Conservation (phyloP, 2,797 vertebrate species). For the Selene dorsalis region DNA sequence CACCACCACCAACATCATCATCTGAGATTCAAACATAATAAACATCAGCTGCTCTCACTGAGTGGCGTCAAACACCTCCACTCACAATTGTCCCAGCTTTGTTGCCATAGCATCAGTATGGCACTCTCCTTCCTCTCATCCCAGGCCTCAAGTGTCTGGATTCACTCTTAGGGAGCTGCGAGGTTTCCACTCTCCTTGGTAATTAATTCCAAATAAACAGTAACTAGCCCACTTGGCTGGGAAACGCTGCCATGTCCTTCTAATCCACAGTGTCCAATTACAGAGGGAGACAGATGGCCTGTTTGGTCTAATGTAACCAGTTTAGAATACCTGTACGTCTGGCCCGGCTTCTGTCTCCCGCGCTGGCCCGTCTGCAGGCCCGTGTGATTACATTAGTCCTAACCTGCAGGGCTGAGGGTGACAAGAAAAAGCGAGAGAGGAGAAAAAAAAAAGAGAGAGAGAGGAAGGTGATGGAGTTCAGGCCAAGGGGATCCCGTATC, state of each 20-base stretch:
- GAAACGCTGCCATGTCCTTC: constrained; percentile 57
- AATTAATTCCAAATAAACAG: constrained; percentile 84
- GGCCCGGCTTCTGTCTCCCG: constrained; percentile 66
- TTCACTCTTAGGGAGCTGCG: constrained; percentile 56
- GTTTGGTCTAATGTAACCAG: constrained; percentile 78
- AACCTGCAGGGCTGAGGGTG: constrained; percentile 53
- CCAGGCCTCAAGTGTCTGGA: constrained; percentile 63
- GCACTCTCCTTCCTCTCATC: constrained; percentile 47
- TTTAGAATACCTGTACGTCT: constrained; percentile 77
- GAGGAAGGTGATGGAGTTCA: constrained; percentile 58
- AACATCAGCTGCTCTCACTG: constrained; percentile 33
- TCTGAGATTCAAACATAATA: constrained; percentile 42
- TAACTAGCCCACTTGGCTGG: constrained; percentile 76
- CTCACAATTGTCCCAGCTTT: constrained; percentile 24
- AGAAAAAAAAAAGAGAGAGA: neutral
- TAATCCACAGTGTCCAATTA: constrained; percentile 74
- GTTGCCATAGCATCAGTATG: constrained; percentile 40
- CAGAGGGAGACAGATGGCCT: constrained; percentile 73
- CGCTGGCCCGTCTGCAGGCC: constrained; percentile 48
- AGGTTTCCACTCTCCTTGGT: constrained; percentile 74
- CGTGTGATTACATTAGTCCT: constrained; percentile 74
- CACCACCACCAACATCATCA: constrained; percentile 24
- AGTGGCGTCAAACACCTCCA: constrained; percentile 4
- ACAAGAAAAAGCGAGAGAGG: constrained; percentile 2
- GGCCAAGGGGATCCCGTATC: constrained; percentile 44